Evolutionary conservation across 2,888 invertebrate genomes (phyloP).

Genomic region (Melangyna quadrimaculata): DNA sequence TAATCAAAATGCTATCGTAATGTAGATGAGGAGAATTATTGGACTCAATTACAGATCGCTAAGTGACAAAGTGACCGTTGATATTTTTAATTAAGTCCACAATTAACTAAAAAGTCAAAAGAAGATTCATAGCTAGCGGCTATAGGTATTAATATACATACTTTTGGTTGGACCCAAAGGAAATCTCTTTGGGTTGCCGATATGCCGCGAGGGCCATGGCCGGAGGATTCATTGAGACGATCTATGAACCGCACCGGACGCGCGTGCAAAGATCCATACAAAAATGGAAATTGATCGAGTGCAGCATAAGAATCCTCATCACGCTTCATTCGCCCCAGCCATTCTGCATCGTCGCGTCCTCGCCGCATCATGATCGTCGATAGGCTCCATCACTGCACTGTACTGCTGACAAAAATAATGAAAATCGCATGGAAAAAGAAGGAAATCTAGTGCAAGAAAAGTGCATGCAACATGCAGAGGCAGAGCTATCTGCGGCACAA

Average conservation of each 20-base stretch:
- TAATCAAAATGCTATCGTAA: slow-evolving; percentile 53
- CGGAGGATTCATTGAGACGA: slow-evolving; percentile 6
- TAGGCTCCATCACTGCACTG: neutral
- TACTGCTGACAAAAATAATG: neutral
- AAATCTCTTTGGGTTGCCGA: neutral
- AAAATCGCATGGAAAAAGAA: slow-evolving; percentile 34
- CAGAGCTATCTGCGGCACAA: neutral
- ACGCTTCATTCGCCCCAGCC: slow-evolving; percentile 8
- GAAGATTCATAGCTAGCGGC: neutral
- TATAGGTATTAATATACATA: neutral
- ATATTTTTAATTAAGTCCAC: slow-evolving; percentile 61
- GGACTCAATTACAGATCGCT: slow-evolving; percentile 25
- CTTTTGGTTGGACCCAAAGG: neutral
- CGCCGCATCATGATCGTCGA: neutral
- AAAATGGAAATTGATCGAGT: slow-evolving; percentile 54
- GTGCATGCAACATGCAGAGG: slow-evolving; percentile 24
- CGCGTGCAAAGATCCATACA: slow-evolving; percentile 61
- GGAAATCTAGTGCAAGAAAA: slow-evolving; percentile 67
- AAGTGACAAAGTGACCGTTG: slow-evolving; percentile 38
- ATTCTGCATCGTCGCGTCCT: neutral
- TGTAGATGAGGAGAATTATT: slow-evolving; percentile 9
- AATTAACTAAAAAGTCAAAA: slow-evolving; percentile 38
- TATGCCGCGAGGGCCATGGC: neutral
- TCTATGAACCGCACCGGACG: slow-evolving; percentile 40
- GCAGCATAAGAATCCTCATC: slow-evolving; percentile 14